phyloP scores from a whole-genome alignment of 2,797 vertebrate genomes.

The Darevskia mixta region DNA sequence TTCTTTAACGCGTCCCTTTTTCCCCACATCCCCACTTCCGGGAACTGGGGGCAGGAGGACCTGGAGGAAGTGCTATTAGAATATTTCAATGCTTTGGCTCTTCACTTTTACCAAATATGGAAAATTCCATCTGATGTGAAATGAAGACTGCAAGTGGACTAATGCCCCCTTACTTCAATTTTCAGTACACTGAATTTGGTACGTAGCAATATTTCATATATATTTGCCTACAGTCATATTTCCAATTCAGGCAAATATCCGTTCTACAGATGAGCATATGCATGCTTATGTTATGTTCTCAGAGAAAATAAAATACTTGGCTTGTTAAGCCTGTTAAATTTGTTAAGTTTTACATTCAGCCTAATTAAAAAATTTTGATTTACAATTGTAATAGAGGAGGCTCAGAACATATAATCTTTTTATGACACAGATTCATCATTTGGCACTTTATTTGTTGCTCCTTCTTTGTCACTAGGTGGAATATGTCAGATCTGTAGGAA shows the following conservation, averaged over 20 bases:
- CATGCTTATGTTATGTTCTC: slow-evolving; percentile 39
- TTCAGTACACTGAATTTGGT: too few species aligned
- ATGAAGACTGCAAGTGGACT: neutral
- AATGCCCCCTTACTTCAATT: neutral
- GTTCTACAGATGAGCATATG: neutral
- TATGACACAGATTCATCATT: neutral
- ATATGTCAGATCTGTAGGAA: neutral
- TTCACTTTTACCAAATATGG: neutral
- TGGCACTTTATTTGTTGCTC: neutral
- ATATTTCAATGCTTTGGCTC: too few species aligned
- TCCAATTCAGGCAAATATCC: neutral
- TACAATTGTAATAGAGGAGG: neutral
- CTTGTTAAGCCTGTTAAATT: slow-evolving; percentile 54
- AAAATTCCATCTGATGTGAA: neutral
- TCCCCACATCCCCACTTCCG: too few species aligned
- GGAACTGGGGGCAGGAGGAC: too few species aligned
- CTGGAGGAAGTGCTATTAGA: too few species aligned
- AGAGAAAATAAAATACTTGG: slow-evolving; percentile 51
- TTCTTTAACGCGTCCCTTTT: too few species aligned
- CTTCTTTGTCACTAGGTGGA: neutral
- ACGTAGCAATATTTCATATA: neutral
- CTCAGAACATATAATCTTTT: neutral
- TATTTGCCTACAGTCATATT: neutral
- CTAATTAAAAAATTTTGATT: slow-evolving; percentile 8
- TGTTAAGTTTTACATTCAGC: neutral